A percentile compares a stretch with the other conserved stretches of the same genome.
Conservation (phyloP, 2,113 vertebrate species). For the Silurus glanis region DNA sequence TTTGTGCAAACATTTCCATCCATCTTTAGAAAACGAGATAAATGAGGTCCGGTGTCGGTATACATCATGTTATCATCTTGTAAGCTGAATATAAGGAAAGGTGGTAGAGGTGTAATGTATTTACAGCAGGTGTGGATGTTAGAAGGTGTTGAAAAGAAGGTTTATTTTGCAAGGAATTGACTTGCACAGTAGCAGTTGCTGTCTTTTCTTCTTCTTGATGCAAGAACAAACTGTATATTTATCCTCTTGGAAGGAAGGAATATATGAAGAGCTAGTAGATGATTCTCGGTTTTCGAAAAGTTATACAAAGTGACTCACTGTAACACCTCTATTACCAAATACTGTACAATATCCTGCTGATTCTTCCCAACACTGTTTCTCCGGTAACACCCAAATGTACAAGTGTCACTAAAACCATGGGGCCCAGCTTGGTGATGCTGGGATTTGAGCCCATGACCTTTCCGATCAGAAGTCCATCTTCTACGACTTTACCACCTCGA, state of each 20-base stretch:
- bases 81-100: not conserved
- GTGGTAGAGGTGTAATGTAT: not conserved
- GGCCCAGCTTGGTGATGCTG: not conserved
- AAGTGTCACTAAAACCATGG: not conserved
- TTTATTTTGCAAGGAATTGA: not conserved
- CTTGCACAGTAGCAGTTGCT: not conserved
- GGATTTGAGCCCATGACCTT: too few species aligned
- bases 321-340: not conserved
- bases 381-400: not conserved
- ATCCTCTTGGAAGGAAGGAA: too few species aligned
- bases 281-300: not conserved
- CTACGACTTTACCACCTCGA: too few species aligned
- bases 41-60: not conserved
- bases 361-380: not conserved
- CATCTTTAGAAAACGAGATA: not conserved
- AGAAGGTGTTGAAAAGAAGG: not conserved
- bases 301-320: not conserved
- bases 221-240: too few species aligned
- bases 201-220: not conserved
- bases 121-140: not conserved
- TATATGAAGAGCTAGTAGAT: too few species aligned
- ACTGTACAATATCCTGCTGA: not conserved
- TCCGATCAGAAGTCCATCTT: too few species aligned
- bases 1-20: too few species aligned
- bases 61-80: not conserved